Percentiles rank a stretch among this genome's conserved stretches.
phyloP scores from a whole-genome alignment of 2,113 vertebrate species.

The Procapra przewalskii region DNA sequence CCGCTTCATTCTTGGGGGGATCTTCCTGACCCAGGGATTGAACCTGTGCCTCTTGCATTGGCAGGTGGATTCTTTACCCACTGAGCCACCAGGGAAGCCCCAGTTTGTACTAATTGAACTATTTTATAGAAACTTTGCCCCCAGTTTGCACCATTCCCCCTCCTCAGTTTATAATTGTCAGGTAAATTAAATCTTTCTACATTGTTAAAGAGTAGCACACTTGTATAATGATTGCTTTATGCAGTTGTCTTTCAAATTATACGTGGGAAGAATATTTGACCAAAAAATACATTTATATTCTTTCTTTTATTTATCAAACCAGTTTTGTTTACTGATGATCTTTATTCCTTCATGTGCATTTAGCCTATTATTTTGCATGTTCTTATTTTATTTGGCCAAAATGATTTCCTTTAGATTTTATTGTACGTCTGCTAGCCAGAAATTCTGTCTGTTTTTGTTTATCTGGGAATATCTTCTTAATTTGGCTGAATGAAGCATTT shows the following conservation, averaged over 20 bases:
- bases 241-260: neutral
- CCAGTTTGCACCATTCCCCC: neutral
- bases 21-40: neutral
- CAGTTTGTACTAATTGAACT: neutral
- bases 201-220: neutral
- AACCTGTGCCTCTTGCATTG: neutral
- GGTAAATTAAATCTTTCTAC: neutral
- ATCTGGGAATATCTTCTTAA: neutral
- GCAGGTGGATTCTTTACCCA: neutral
- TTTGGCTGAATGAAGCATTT: neutral
- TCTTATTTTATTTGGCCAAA: neutral
- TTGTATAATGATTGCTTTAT: neutral
- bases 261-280: neutral
- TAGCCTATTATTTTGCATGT: neutral
- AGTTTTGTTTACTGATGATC: neutral
- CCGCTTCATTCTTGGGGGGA: neutral
- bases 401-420: neutral
- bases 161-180: neutral
- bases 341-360: neutral
- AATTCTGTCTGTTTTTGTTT: neutral
- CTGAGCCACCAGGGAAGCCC: neutral
- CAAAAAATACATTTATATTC: neutral
- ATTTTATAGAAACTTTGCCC: neutral
- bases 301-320: neutral
- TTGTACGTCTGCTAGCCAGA: neutral